Evolutionary conservation across 2,888 invertebrate species (phyloP), one percentile per base, ranked within the genome.

Genomic region (Agrochola circellaris): DNA sequence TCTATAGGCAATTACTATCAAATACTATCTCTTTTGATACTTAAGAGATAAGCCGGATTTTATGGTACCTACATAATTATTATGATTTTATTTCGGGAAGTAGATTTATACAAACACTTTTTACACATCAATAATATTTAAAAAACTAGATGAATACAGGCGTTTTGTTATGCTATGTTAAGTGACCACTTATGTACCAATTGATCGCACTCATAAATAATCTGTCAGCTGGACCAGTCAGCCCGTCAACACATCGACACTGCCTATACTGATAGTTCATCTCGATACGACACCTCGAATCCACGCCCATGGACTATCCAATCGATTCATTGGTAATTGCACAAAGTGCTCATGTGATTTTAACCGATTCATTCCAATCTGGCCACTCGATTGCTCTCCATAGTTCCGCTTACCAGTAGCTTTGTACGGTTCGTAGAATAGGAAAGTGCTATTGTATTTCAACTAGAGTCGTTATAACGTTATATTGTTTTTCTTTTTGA

Each of bases 311-410:
- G 17, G 34, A 38, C 62, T 58, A 75, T 79, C 67, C 62, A 79
- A 69, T 73, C 81, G 85, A 75, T 79, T 81, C 69, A 75, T 83
- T 76, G 78, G 81, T 88, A 88, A 90, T 90, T 85, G 81, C 65
- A 79, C 84, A 84, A 86, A 89, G 89, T 89, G 86, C 83, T 87
- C 87, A 84, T 87, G 84, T 82, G 87, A 89, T 90, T 89, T 89
- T 89, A 89, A 90, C 88, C 86, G 87, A 88, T 90, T 89, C 85
- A 87, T 87, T 85, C 84, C 86, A 85, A 84, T 86, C 82, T 78
- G 84, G 74, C 71, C 84, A 74, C 82, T 75, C 79, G 77, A 87
- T 84, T 80, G 84, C 85, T 86, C 80, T 84, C 79, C 76, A 86
- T 84, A 72, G 79, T 87, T 67, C 38, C 62, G n/a, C 20, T 45